These are phyloP conservation scores for Deilephila elpenor DNA, from an alignment of 2,888 invertebrate genomes.

Conservation along the genomic window DNA sequence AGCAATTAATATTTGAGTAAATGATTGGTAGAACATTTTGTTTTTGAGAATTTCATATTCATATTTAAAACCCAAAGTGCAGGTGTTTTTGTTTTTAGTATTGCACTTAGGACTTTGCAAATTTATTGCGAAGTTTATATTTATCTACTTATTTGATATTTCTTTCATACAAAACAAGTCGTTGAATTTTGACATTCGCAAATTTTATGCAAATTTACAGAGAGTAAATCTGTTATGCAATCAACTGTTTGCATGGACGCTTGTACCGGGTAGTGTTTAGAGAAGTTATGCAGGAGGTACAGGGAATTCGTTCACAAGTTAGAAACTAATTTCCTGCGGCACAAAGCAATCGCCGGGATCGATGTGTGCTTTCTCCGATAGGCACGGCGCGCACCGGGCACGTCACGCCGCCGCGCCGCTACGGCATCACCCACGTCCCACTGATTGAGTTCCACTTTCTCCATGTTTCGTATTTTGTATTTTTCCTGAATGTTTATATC, in stretches of 20 bases:
- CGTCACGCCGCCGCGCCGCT: too few relatives aligned
- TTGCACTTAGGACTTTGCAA: neutral
- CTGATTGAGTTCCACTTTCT: constrained; percentile 59
- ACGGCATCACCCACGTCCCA: constrained; percentile 47
- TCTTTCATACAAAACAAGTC: too few relatives aligned
- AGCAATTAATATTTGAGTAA: constrained; percentile 1
- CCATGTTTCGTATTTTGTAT: constrained; percentile 16
- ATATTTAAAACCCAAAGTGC: too few relatives aligned
- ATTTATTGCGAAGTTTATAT: too few relatives aligned
- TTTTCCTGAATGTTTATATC: neutral
- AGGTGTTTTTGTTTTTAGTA: neutral
- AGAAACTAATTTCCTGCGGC: constrained; percentile 79
- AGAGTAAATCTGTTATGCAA: neutral
- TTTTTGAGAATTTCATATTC: neutral
- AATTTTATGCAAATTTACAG: neutral
- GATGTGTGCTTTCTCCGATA: constrained; percentile 62
- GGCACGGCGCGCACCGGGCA: constrained; percentile 46
- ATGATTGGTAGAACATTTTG: neutral
- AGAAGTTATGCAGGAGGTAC: constrained; percentile 36
- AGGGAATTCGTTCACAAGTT: constrained; percentile 63
- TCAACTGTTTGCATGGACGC: neutral
- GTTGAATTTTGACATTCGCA: neutral
- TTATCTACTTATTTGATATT: too few relatives aligned
- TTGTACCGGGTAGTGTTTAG: neutral
- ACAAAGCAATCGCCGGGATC: constrained; percentile 73